Base-by-base conservation (phyloP, 2,113 vertebrate species). In the Paramisgurnus dabryanus region DNA sequence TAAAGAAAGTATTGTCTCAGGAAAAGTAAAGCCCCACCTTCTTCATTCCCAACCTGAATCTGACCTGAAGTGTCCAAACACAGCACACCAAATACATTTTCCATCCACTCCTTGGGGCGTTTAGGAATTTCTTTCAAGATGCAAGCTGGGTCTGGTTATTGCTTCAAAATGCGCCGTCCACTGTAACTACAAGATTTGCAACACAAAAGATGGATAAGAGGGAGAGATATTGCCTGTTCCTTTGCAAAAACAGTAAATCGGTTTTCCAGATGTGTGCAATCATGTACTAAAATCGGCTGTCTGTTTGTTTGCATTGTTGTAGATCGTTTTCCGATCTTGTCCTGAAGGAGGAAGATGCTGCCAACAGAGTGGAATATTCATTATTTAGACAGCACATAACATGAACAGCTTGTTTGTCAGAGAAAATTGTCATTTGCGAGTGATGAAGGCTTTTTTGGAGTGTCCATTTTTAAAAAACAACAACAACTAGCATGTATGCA, bases 251-350 rank as follows among this genome's bases (percentile, higher is more conserved):
- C 27, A 47, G 43, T 40, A 81, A 87, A 92, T 85, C 84, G 80
- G 58, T 87, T 87, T 89, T 89, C 90, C 92, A 93, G 92, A 93
- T 93, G 92, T 91, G 87, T 88, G 87, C 64, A 78, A 68, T 80
- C 69, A 71, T 86, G 84, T 84, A 84, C 82, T 85, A 70, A 85
- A 83, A 78, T 88, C 81, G 84, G 70, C 86, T 83, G 74, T 60
- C 83, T 84, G 88, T 85, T 89, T 76, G 77, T 79, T 85, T 53
- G 58, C 60, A 58, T 80, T 69, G 49, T 74, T 86, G 82, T 79
- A 68, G 78, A 88, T 83, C 67, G 87, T 81, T 87, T 77, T 69
- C 76, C 85, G 66, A 80, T 18, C 13, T 53, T 13, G 10, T 63
- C 67, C 80, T 2, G 67, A 75, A 63, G 77, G 75, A 55, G 77